Evolutionary conservation across 2,797 vertebrate species (phyloP), one percentile per base, ranked within the genome.

Genomic region (Microchirus variegatus): DNA sequence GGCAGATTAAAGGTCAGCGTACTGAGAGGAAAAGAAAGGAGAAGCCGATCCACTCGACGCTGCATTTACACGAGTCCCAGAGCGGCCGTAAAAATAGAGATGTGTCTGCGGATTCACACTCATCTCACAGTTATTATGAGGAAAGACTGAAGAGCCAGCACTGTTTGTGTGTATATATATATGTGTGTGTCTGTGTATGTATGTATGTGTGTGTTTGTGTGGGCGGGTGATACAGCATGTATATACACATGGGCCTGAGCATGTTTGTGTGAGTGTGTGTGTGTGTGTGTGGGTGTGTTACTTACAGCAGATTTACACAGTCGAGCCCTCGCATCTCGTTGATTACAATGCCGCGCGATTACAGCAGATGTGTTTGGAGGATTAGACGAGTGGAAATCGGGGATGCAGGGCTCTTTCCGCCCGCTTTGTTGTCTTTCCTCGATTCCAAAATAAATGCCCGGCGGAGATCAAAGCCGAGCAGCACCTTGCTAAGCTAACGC

Each of bases 1-100:
- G 65, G 77, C 35, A 59, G 60, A 81, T 80, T 62, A 80, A 85
- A 86, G 80, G 83, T 88, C 78, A 83, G 67, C 18, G 13, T 43
- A 46, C 59, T 70, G 73, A 70, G 73, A 65, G 22, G 2, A 22
- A 22, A 22, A 22, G 22, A 22, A 22, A 22, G 22, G 22, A 66
- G 51, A 46, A 67, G 40, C 66, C 13, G 59, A 26, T 67, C 66
- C 52, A 36, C 63, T 71, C 53, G 26, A 48, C 11, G 12, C 59
- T 42, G 67, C 67, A 22, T 73, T 75, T 63, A 76, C 58, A 37
- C 4, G 16, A 49, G 60, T 63, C 62, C 59, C 58, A n/a, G 10
- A 35, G 66, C 73, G 61, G 53, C 67, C 41, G 75, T 57, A 62
- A 72, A 83, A 73, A 67, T 63, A 72, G 47, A 75, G 46, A 70